Evolutionary conservation across 2,113 vertebrate species (phyloP).

Genomic region (Corvus moneduloides): DNA sequence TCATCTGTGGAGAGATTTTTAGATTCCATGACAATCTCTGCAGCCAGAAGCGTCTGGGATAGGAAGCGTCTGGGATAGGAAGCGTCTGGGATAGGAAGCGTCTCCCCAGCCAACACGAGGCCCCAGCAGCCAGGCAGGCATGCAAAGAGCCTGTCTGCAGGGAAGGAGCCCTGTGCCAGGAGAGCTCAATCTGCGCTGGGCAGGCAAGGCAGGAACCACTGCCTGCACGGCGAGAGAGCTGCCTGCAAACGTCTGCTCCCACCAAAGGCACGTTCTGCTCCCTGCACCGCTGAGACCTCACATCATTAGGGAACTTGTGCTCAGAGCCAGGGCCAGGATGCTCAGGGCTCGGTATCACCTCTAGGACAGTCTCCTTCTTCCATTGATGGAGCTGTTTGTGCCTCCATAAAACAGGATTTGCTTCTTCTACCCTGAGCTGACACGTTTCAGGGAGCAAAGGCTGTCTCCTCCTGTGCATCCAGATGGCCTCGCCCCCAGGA

Average conservation of each 20-base stretch:
- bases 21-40: background rate
- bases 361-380: background rate
- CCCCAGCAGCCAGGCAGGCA: background rate
- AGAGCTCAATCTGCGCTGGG: background rate
- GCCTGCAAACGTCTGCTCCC: background rate
- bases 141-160: background rate
- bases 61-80: background rate
- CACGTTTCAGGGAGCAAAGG: background rate
- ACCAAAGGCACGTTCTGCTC: background rate
- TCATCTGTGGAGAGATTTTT: background rate
- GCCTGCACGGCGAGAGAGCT: rapidly evolving
- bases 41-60: background rate
- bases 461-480: background rate
- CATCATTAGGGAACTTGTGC: rapidly evolving
- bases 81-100: background rate
- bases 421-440: background rate
- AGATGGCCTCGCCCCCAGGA: constrained; percentile 18
- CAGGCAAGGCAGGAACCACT: background rate
- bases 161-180: background rate
- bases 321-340: background rate
- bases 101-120: background rate
- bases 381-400: rapidly evolving
- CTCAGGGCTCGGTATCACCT: background rate
- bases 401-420: background rate
- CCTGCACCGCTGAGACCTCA: background rate